Evolutionary conservation across 92 coral and sea anemone species (phyloP).

Genomic region (Palythoa caribaeorum): DNA sequence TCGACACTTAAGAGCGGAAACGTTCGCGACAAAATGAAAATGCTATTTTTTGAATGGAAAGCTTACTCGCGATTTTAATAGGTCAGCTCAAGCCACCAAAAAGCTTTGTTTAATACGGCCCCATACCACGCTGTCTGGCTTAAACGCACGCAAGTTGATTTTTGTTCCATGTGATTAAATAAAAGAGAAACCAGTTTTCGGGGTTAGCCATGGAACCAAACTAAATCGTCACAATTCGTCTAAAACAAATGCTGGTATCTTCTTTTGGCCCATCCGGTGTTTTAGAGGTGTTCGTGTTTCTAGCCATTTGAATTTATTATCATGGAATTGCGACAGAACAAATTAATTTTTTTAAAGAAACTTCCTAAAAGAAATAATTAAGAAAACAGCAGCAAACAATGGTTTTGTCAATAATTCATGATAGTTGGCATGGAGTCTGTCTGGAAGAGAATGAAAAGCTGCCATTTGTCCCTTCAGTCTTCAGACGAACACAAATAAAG

Average conservation of each 20-base stretch:
- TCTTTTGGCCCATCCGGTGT: not conserved
- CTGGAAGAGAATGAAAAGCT: constrained; percentile 17
- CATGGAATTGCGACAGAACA: not conserved
- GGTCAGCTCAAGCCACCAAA: constrained; percentile 21
- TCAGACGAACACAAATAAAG: constrained; percentile 13
- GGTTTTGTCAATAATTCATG: constrained; percentile 38
- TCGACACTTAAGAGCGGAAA: not conserved
- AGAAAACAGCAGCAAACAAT: constrained; percentile 42
- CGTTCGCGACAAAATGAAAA: constrained; percentile 9
- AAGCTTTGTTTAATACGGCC: constrained; percentile 37
- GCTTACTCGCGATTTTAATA: constrained; percentile 17
- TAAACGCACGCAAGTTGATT: constrained; percentile 26
- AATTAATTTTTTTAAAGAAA: constrained; percentile 23
- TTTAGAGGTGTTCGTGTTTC: not conserved
- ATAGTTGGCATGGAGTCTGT: constrained; percentile 12
- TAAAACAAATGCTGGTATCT: not conserved
- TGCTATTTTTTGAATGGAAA: constrained; percentile 10
- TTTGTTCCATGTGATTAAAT: constrained; percentile 38
- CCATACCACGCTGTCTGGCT: constrained; percentile 39
- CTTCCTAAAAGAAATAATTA: constrained; percentile 25
- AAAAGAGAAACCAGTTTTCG: not conserved
- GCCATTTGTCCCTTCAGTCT: constrained; percentile 5
- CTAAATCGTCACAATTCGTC: not conserved
- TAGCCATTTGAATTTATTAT: not conserved
- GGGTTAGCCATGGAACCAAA: not conserved